Conservation (phyloP, 2,113 vertebrate species). For the Agelaius phoeniceus region DNA sequence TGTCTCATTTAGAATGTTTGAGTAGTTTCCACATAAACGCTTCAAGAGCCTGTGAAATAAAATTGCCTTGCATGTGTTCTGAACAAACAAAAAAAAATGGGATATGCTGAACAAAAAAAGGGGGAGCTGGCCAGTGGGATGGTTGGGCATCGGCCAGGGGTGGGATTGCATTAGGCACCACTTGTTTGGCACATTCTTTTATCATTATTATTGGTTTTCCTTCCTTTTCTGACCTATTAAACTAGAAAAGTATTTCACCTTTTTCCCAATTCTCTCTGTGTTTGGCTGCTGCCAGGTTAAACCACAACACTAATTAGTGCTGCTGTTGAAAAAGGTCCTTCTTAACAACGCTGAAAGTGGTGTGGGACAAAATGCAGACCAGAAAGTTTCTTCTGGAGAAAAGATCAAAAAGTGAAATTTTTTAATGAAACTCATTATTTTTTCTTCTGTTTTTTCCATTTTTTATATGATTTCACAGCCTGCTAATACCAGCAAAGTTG, state of each 20-base stretch:
- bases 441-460: background rate
- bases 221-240: background rate
- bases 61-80: background rate
- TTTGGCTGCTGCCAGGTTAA: background rate
- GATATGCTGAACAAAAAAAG: background rate
- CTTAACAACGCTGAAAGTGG: background rate
- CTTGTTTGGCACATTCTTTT: background rate
- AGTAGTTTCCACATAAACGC: background rate
- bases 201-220: background rate
- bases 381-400: background rate
- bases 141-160: background rate
- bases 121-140: background rate
- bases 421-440: background rate
- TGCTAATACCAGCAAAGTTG: background rate
- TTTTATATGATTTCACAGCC: background rate
- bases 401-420: background rate
- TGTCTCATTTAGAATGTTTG: background rate
- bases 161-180: background rate
- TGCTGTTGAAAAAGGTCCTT: background rate
- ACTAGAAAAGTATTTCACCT: background rate
- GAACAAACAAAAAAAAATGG: background rate
- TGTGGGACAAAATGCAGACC: background rate
- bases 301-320: background rate
- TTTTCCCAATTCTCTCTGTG: background rate
- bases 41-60: background rate